Percentiles rank a stretch among this genome's conserved stretches.
Conservation (phyloP, 1,140 invertebrate species). For the Planococcus citri region DNA sequence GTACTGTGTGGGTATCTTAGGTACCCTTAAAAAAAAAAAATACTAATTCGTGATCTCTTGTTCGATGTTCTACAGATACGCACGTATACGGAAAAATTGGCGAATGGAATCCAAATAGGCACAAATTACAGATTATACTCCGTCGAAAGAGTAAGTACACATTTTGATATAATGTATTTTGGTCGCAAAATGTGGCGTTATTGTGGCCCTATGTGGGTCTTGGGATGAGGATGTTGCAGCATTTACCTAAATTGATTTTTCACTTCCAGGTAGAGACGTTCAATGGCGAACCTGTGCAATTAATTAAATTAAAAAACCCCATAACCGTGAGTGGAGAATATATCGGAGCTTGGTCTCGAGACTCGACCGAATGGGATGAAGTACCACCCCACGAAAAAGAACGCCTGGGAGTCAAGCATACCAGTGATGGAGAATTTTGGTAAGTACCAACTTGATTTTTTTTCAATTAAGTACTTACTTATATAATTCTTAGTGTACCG, state of each 20-base stretch:
- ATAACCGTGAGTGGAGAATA: slow-evolving; percentile 54
- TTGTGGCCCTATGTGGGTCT: too few relatives aligned
- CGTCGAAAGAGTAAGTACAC: slow-evolving; percentile 54
- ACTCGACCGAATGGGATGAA: slow-evolving; percentile 60
- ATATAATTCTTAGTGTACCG: too few relatives aligned
- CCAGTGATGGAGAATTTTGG: slow-evolving; percentile 72
- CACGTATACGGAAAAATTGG: slow-evolving; percentile 52
- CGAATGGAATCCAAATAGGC: slow-evolving; percentile 66
- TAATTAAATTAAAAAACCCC: slow-evolving; percentile 59
- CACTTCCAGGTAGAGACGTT: slow-evolving; percentile 51
- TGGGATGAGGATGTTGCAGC: too few relatives aligned
- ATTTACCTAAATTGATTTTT: too few relatives aligned
- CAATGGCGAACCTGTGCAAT: slow-evolving; percentile 54
- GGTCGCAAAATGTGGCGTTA: too few relatives aligned
- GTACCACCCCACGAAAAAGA: slow-evolving; percentile 57
- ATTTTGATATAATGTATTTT: neutral
- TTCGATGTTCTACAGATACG: slow-evolving; percentile 41
- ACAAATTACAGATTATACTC: slow-evolving; percentile 68
- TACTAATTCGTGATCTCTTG: too few relatives aligned
- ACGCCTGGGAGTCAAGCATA: slow-evolving; percentile 49
- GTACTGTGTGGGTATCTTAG: too few relatives aligned
- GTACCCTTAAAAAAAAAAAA: too few relatives aligned
- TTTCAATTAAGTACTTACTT: neutral
- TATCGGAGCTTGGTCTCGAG: slow-evolving; percentile 54
- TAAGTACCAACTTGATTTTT: slow-evolving; percentile 30